Evolutionary conservation across 2,888 invertebrate genomes (phyloP), one percentile per base, ranked within the genome.

Genomic region (Rotaria magnacalcarata): DNA sequence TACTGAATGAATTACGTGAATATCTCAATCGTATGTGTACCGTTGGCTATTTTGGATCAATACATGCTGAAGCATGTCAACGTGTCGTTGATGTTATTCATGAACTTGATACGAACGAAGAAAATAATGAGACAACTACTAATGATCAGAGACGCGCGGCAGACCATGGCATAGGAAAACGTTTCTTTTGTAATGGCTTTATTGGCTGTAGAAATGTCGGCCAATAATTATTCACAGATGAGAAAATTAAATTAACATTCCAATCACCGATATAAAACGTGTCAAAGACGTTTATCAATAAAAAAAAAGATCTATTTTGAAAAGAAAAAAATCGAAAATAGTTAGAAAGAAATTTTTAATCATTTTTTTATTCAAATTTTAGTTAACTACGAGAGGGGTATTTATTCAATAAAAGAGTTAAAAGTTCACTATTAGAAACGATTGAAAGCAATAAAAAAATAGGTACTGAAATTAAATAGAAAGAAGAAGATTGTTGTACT

Each of bases 161-260:
- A 80, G 7, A 8, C 4, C 43, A 21, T n/a, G 11, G n/a, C 6
- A 19, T 80, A 80, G 24, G 47, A 80, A 80, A 80, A 80, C 80
- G 80, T 24, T 80, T 80, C 24, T 80, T 80, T 47, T 80, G 80
- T n/a, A 80, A 80, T 80, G 80, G 80, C 47, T 80, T 80, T n/a
- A 80, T 80, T n/a, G 80, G 80, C 3, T 80, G 80, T 80, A 43
- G 24, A 47, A 43, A 8, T 47, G 47, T n/a, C n/a, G n/a, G 80
- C 19, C 34, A 19, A 67, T 34, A 2, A 41, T 11, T 27, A 27
- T 6, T 54, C 34, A 1, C 16, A 5, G 16, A 41, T 6, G 67
- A 67, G 3, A 34, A 67, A 19, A 10, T 34, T 34, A 34, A 34
- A 34, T 34, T 2, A 34, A 34, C 34, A 34, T 34, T 34, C 34